These are phyloP conservation scores for Argynnis bischoffii DNA, from an alignment of 2,888 invertebrate genomes.

Conservation along the genomic window DNA sequence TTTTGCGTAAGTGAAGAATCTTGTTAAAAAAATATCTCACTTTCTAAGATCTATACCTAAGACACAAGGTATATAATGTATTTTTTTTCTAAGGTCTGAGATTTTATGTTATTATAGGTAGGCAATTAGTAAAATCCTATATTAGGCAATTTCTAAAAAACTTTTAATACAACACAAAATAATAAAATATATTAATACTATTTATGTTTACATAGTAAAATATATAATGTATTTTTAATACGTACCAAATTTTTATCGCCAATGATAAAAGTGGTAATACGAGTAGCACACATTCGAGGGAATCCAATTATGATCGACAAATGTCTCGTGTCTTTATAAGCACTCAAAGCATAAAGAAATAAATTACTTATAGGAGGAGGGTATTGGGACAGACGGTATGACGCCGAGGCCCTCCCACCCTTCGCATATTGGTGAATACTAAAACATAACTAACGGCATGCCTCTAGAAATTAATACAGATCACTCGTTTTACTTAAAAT, in stretches of 20 bases:
- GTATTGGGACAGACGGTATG: slow-evolving; percentile 63
- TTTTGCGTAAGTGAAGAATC: too few relatives aligned
- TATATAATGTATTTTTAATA: not conserved
- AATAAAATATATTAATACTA: too few relatives aligned
- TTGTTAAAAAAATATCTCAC: too few relatives aligned
- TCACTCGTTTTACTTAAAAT: slow-evolving; percentile 47
- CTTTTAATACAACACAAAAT: too few relatives aligned
- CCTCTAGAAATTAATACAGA: slow-evolving; percentile 47
- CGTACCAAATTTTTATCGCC: not conserved
- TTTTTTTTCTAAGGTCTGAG: too few relatives aligned
- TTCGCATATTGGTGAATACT: slow-evolving; percentile 63
- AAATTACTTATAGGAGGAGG: slow-evolving; percentile 49
- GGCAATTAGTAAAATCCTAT: too few relatives aligned
- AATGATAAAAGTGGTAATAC: not conserved
- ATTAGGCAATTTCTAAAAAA: too few relatives aligned
- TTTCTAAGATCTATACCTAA: too few relatives aligned
- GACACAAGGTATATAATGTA: too few relatives aligned
- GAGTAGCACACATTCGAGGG: not conserved
- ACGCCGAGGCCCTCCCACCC: slow-evolving; percentile 53
- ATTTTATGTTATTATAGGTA: too few relatives aligned
- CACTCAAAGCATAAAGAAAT: slow-evolving; percentile 46
- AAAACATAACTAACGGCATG: slow-evolving; percentile 51
- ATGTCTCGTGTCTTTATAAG: slow-evolving; percentile 29
- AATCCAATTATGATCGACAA: slow-evolving; percentile 12
- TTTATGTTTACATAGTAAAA: not conserved